These are phyloP conservation scores for Ochotona princeps DNA, from an alignment of 2,113 vertebrate genomes.

Conservation along the genomic window DNA sequence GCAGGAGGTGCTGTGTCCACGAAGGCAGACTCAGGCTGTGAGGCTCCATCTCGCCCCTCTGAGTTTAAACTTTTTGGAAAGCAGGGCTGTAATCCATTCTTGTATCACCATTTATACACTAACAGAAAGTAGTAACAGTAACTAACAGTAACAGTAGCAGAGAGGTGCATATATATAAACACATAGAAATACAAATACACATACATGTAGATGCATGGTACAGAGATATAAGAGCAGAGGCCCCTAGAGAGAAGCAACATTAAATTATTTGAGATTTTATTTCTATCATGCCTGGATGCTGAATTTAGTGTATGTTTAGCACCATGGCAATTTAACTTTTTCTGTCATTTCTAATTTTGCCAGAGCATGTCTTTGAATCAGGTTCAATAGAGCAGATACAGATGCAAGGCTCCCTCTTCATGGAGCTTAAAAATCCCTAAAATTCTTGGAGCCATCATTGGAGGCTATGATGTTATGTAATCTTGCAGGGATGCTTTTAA, in stretches of 20 bases:
- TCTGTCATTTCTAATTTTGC: slow-evolving; percentile 16
- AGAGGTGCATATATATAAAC: no score
- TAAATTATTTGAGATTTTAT: background rate
- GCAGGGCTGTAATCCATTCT: background rate
- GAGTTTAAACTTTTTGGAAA: background rate
- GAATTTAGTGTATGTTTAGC: background rate
- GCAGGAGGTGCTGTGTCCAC: background rate
- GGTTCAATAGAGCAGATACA: background rate
- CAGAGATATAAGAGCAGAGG: background rate
- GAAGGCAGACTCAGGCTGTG: background rate
- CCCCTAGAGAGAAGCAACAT: background rate
- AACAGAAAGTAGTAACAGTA: no score
- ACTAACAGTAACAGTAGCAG: no score
- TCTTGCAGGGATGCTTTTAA: background rate
- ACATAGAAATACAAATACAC: no score
- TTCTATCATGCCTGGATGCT: background rate
- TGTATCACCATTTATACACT: background rate
- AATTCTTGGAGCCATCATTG: background rate
- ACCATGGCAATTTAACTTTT: slow-evolving; percentile 21
- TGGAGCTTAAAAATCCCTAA: background rate
- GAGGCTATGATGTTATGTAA: background rate
- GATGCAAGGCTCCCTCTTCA: slow-evolving; percentile 30
- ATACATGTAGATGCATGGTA: no score
- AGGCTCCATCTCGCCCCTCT: background rate
- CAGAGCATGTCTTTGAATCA: slow-evolving; percentile 8